A percentile compares a stretch with the other conserved stretches of the same genome.
Evolutionary conservation across 2,797 vertebrate genomes (phyloP).

Genomic region (Platyrinchus mystaceus): DNA sequence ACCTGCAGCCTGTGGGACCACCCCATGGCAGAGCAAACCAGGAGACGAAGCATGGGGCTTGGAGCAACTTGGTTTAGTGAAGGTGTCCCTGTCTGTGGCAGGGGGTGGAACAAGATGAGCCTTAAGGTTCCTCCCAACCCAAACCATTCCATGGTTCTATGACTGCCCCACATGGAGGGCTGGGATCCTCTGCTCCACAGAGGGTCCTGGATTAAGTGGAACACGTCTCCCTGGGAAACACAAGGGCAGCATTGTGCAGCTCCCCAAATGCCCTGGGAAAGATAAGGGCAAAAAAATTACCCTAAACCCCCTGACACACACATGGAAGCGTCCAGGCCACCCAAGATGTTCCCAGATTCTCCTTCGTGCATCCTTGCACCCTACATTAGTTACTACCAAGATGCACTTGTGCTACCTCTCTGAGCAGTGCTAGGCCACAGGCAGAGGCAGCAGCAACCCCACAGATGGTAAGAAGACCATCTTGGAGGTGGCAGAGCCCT

Average conservation of each 20-base stretch:
- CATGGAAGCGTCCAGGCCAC: neutral
- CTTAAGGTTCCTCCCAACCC: neutral
- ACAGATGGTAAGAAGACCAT: neutral
- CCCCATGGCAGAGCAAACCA: neutral
- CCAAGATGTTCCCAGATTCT: neutral
- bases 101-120: neutral
- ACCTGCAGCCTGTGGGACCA: neutral
- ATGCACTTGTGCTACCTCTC: too few relatives aligned
- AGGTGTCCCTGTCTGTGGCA: neutral
- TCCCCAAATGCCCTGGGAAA: neutral
- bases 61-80: neutral
- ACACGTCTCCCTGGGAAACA: neutral
- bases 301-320: too few relatives aligned
- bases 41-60: neutral
- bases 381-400: too few relatives aligned
- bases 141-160: neutral
- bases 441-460: neutral
- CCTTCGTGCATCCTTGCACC: neutral
- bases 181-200: neutral
- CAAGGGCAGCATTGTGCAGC: neutral
- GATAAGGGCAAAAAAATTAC: neutral
- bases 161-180: neutral
- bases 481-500: neutral
- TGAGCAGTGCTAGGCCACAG: neutral
- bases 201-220: neutral